These are phyloP conservation scores for Brienomyrus brachyistius DNA, from an alignment of 2,113 vertebrate genomes.

Conservation along the genomic window DNA sequence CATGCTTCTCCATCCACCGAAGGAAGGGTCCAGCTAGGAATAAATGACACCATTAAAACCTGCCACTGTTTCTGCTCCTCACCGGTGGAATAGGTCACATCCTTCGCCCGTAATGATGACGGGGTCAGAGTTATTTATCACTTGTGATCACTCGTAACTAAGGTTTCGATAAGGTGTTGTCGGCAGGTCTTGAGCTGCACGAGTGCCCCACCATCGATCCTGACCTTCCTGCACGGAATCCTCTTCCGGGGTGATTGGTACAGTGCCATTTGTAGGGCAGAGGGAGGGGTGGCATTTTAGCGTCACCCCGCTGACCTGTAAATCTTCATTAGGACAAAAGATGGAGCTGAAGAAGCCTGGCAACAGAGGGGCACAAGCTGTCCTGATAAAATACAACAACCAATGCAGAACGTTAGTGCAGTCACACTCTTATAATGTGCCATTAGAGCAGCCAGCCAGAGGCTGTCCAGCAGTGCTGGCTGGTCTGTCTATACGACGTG, in stretches of 20 bases:
- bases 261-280: not conserved
- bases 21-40: constrained; percentile 37
- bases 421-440: not conserved
- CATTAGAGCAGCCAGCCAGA: not conserved
- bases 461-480: not conserved
- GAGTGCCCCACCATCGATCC: not conserved
- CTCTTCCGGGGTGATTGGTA: not conserved
- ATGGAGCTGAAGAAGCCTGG: not conserved
- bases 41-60: constrained; percentile 48
- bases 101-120: constrained; percentile 42
- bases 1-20: not conserved
- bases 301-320: not conserved
- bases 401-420: not conserved
- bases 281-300: not conserved
- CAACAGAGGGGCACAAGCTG: no score
- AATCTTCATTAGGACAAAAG: constrained; percentile 9
- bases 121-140: constrained; percentile 37
- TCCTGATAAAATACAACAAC: not conserved
- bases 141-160: constrained; percentile 33
- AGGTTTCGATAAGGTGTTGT: constrained; percentile 37
- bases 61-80: constrained; percentile 39
- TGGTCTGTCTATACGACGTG: not conserved
- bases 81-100: constrained; percentile 28
- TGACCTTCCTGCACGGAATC: not conserved
- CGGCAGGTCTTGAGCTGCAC: constrained; percentile 21